Evolutionary conservation across 2,113 vertebrate genomes (phyloP), one percentile per base, ranked within the genome.

Genomic region (Lipotes vexillifer): DNA sequence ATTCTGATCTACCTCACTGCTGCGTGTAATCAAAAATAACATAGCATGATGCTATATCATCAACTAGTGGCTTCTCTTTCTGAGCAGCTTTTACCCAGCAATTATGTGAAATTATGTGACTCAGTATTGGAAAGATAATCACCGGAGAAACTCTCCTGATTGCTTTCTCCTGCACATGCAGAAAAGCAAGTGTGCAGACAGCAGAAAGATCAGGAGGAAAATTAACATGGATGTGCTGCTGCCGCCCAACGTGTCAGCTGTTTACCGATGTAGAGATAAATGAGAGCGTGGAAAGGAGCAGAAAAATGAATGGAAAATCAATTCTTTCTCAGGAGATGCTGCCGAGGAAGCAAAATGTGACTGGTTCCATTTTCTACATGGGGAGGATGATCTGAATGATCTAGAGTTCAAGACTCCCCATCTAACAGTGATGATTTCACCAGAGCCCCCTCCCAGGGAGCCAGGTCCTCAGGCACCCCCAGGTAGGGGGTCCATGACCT

Each of bases 41-140:
- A 27, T 0, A 89, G 29, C 57, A 1, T 90, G 95, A 78, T 90
- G 90, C 96, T 94, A 27, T 92, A 69, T 63, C 96, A 49, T 93
- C 98, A 96, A 66, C 97, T 94, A 84, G 69, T 72, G 96, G 63
- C 93, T 31, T 96, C 88, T 97, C 95, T 98, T 97, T 97, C 96
- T 78, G 15, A 9, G 6, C 17, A 87, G 95, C 96, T 91, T 77
- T 96, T 95, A 68, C 77, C 87, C 97, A 86, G 74, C 98, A 97
- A 98, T 99, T 98, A 98, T 38, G 49, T 90, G 69, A 52, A 94
- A 96, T 97, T 92, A 94, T 23, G 89, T 95, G 72, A 78, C 95
- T 98, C 85, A 63, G 84, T 88, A 66, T 78, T 78, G 88, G 21
- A 95, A 94, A 90, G 85, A 97, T 87, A 97, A 92, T 97, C 38